Base-by-base conservation (phyloP, 92 coral and sea anemone genomes). In the Montipora capitata region DNA sequence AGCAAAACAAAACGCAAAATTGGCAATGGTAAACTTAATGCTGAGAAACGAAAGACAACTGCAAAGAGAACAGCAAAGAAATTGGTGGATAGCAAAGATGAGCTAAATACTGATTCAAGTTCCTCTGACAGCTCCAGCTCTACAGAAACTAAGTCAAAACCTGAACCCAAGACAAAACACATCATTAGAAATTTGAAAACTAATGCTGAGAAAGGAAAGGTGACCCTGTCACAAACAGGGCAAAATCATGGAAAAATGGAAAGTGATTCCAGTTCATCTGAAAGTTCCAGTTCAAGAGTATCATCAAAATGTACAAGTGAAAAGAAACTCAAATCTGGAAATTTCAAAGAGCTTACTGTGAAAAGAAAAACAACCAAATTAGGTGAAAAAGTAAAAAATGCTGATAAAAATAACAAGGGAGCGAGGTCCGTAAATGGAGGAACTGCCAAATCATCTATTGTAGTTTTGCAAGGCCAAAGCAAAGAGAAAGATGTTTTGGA, bases 281-380 rank as follows among this genome's bases (percentile, higher is more conserved):
- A 81, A 35, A 68, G 77, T 69, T 81, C 85, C 16, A 81, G 76
- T 58, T 52, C 57, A 7, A 6, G 44, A 20, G 74, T 63, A 15
- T 79, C 72, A 2, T 42, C 69, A 20, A 54, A 58, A 64, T 41
- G 8, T 15, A 15, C 20, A 3, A 61, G 20, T 61, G 13, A 61
- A 16, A 61, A 14, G 67, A 61, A 16, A 14, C 5, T 3, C 4
- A 61, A 15, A 5, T 14, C 13, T 15, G 67, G 20, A 4, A 61
- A 15, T 61, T 61, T 61, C 67, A 61, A 61, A 61, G 27, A 5
- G 11, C 4, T 7, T 61, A 5, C 5, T 15, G 35, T 3, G 67
- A 61, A 61, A 16, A 3, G 35, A 15, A 61, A 61, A 4, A 8
- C 20, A 61, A 15, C 35, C 9, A 15, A 4, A 17, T 14, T 3